Evolutionary conservation across 2,797 vertebrate species (phyloP).

Genomic region (Toxotes lorentzi): DNA sequence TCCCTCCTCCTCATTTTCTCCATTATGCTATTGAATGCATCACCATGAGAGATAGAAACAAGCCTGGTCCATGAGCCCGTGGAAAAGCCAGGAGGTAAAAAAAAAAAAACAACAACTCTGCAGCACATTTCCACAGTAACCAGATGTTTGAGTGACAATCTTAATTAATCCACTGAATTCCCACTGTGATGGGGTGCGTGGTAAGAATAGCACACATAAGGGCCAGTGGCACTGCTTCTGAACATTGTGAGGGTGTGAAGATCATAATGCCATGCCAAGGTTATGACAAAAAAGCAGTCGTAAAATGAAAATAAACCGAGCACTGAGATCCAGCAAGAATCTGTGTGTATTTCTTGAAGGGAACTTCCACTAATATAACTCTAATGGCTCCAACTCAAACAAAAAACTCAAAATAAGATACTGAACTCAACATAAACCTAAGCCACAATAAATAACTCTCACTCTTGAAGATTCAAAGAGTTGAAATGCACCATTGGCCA

Average conservation of each 20-base stretch:
- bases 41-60: neutral
- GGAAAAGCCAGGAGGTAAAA: constrained; percentile 6
- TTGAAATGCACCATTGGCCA: neutral
- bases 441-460: constrained; percentile 12
- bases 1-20: constrained; percentile 10
- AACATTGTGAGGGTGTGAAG: constrained; percentile 14
- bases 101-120: neutral
- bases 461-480: constrained; percentile 7
- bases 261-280: constrained; percentile 5
- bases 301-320: constrained; percentile 1
- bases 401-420: neutral
- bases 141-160: constrained; percentile 52
- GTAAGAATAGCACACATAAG: constrained; percentile 23
- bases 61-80: neutral
- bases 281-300: constrained; percentile 2
- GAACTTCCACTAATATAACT: neutral
- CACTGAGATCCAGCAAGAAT: neutral
- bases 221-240: neutral
- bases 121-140: constrained; percentile 35
- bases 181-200: constrained; percentile 18
- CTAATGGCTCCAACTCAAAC: neutral
- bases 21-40: constrained; percentile 3
- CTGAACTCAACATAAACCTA: neutral
- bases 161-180: constrained; percentile 45
- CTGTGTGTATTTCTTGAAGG: neutral